These are phyloP conservation scores for Paramormyrops kingsleyae DNA, from an alignment of 2,113 vertebrate genomes.

Conservation along the genomic window DNA sequence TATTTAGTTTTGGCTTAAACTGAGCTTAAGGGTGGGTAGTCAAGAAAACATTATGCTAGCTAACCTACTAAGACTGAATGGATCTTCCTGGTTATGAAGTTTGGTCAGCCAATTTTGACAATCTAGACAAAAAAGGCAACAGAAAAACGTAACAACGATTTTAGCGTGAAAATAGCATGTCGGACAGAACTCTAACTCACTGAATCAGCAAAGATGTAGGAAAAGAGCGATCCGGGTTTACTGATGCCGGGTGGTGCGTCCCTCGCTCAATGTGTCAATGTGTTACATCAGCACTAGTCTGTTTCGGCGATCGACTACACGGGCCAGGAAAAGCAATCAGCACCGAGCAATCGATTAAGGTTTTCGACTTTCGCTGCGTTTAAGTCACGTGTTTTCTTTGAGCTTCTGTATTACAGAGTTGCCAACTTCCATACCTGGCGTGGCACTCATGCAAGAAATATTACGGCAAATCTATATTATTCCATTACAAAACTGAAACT, in stretches of 20 bases:
- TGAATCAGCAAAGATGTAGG: background rate
- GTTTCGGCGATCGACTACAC: slow-evolving; percentile 32
- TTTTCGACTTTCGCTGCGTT: background rate
- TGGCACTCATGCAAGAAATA: too few species aligned
- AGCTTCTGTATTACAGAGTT: too few species aligned
- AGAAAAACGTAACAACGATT: background rate
- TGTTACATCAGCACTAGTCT: slow-evolving; percentile 59
- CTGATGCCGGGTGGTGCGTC: background rate
- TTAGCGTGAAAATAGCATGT: background rate
- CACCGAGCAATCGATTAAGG: background rate
- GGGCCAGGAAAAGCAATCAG: slow-evolving; percentile 24
- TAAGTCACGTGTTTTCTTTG: background rate
- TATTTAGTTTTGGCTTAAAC: background rate
- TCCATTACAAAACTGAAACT: too few species aligned
- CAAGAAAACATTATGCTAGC: background rate
- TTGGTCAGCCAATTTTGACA: background rate
- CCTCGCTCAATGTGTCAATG: slow-evolving; percentile 25
- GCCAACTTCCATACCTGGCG: too few species aligned
- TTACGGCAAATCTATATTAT: too few species aligned
- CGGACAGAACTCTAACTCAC: background rate
- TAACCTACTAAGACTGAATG: background rate
- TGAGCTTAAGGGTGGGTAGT: background rate
- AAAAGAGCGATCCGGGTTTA: background rate
- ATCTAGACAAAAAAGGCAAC: background rate
- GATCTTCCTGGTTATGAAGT: background rate